Evolutionary conservation across 2,797 vertebrate genomes (phyloP).

Genomic region (Aselliscus stoliczkanus): DNA sequence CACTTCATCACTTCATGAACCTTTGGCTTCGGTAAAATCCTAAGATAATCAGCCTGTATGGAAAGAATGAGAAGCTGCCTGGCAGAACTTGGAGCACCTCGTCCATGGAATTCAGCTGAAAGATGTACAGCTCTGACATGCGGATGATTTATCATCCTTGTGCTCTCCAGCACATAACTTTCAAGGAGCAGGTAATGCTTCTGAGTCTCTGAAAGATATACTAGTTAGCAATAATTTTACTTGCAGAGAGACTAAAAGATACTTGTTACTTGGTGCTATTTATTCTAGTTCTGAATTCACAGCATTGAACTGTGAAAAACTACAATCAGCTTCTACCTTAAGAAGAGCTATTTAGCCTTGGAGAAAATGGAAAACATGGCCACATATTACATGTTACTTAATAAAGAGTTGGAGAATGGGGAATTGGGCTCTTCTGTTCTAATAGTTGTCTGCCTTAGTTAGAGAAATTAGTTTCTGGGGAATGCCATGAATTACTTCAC

Average conservation of each 20-base stretch:
- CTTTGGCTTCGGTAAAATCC: neutral
- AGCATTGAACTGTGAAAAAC: neutral
- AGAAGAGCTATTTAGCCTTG: neutral
- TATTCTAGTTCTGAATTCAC: slow-evolving; percentile 38
- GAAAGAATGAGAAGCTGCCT: neutral
- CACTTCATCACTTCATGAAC: neutral
- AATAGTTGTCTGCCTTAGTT: neutral
- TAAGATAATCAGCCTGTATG: neutral
- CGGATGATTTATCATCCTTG: neutral
- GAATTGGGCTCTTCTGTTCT: neutral
- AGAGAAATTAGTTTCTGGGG: slow-evolving; percentile 29
- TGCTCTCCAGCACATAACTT: neutral
- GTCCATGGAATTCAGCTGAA: neutral
- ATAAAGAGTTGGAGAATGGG: neutral
- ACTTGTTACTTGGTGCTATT: slow-evolving; percentile 31
- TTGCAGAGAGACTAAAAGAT: slow-evolving; percentile 8
- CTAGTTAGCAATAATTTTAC: slow-evolving; percentile 34
- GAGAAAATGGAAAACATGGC: slow-evolving; percentile 3
- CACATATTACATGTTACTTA: neutral
- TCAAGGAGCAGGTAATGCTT: slow-evolving; percentile 41
- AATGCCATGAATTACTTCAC: neutral
- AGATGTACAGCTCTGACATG: neutral
- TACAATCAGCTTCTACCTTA: neutral
- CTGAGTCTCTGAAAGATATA: slow-evolving; percentile 46
- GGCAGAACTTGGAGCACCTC: neutral